Evolutionary conservation across 92 coral and sea anemone genomes (phyloP).

Genomic region (Phymanthus crucifer): DNA sequence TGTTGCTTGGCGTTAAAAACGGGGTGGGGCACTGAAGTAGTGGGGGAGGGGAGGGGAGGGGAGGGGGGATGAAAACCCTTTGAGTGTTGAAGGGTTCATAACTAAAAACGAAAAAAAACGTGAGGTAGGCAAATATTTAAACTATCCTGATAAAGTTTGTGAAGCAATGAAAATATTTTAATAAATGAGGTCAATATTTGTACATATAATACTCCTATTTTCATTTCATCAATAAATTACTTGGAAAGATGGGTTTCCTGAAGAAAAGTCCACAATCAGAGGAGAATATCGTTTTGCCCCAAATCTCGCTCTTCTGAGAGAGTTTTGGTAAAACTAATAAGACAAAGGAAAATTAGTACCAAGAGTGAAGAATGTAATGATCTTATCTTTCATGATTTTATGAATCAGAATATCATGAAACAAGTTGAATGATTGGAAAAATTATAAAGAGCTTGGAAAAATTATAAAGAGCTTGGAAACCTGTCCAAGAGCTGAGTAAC

Average conservation of each 20-base stretch:
- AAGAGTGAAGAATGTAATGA: neutral
- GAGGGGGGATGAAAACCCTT: too few relatives aligned
- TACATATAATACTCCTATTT: neutral
- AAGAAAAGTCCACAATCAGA: neutral
- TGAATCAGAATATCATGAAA: too few relatives aligned
- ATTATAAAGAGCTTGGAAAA: too few relatives aligned
- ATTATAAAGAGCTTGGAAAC: too few relatives aligned
- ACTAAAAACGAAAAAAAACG: too few relatives aligned
- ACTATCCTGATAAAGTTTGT: neutral
- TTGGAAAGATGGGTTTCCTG: neutral
- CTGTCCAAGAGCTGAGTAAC: too few relatives aligned
- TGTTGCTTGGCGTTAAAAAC: neutral
- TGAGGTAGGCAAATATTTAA: neutral
- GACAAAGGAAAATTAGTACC: neutral
- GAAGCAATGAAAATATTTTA: neutral
- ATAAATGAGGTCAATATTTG: neutral
- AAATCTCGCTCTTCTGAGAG: neutral
- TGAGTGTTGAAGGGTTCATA: too few relatives aligned
- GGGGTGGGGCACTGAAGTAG: too few relatives aligned
- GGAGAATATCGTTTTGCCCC: neutral
- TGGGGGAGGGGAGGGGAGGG: too few relatives aligned
- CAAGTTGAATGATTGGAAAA: too few relatives aligned
- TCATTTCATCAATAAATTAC: neutral
- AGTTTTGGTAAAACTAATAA: neutral
- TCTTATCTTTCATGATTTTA: too few relatives aligned